Percentiles rank a stretch among this genome's conserved stretches.
phyloP scores from a whole-genome alignment of 2,797 vertebrate genomes.

The Euthynnus affinis region DNA sequence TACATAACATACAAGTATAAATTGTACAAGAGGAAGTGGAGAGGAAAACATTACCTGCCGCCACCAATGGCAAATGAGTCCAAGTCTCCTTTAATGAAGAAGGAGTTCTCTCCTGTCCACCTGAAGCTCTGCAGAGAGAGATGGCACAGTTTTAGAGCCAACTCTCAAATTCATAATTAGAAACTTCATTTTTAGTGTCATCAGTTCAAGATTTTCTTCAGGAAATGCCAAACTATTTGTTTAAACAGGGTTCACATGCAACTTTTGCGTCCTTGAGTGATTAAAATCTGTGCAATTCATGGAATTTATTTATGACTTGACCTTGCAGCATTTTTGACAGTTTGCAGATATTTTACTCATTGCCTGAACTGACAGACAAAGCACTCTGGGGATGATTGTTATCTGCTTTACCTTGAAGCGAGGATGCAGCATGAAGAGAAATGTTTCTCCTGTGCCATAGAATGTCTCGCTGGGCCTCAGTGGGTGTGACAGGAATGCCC shows the following conservation, averaged over 20 bases:
- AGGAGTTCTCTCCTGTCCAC: conserved; percentile 90
- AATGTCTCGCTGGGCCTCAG: conserved; percentile 85
- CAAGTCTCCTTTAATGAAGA: conserved; percentile 90
- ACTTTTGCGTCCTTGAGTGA: neutral
- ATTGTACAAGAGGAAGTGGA: neutral
- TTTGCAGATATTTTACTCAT: neutral
- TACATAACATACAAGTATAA: neutral
- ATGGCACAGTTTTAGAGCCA: too few relatives aligned
- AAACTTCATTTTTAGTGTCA: neutral
- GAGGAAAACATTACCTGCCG: conserved; percentile 81
- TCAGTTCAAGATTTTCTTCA: neutral
- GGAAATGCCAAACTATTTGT: too few relatives aligned
- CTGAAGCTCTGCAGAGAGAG: conserved; percentile 80
- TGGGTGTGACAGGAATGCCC: conserved; percentile 87
- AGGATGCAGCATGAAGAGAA: conserved; percentile 88
- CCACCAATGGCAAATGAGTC: conserved; percentile 89
- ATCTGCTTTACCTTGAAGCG: conserved; percentile 83
- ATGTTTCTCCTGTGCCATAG: conserved; percentile 89
- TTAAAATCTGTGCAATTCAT: neutral
- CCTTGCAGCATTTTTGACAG: neutral
- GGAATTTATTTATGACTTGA: neutral
- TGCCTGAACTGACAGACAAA: neutral
- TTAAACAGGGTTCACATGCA: too few relatives aligned
- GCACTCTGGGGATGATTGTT: neutral
- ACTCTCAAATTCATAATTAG: neutral